A percentile compares a stretch with the other conserved stretches of the same genome.
Evolutionary conservation across 2,797 vertebrate genomes (phyloP).

Genomic region (Sebastes matsubarae): DNA sequence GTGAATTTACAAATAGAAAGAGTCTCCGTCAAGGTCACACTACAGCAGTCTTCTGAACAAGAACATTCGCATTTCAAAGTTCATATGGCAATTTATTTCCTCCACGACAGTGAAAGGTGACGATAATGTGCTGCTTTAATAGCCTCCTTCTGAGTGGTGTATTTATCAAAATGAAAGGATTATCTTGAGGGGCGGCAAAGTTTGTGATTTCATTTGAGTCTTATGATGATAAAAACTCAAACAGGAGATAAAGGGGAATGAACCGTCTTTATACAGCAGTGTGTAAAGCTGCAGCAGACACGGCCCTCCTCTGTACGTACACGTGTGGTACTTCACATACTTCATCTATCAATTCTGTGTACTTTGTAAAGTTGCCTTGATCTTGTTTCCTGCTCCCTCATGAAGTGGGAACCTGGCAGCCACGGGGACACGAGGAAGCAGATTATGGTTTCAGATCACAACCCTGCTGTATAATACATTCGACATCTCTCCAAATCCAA

Average conservation of each 20-base stretch:
- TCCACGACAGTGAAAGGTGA: conserved; percentile 36
- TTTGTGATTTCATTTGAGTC: conserved; percentile 26
- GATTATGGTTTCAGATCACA: conserved; percentile 57
- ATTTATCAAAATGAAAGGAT: conserved; percentile 47
- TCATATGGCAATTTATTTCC: conserved; percentile 42
- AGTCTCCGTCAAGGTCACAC: conserved; percentile 36
- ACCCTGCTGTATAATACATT: conserved; percentile 40
- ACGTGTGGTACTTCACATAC: background rate
- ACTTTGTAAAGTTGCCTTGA: conserved; percentile 31
- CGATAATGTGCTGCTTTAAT: conserved; percentile 58
- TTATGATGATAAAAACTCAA: conserved; percentile 20
- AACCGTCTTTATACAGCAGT: background rate
- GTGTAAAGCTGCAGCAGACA: background rate
- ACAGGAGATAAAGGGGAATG: conserved; percentile 3
- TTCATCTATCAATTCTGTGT: conserved; percentile 9
- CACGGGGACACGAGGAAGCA: conserved; percentile 3
- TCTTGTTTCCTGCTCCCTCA: conserved; percentile 19
- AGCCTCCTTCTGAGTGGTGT: conserved; percentile 1
- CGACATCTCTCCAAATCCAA: conserved; percentile 42
- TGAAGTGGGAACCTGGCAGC: conserved; percentile 23
- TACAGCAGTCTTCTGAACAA: background rate
- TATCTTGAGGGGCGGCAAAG: conserved; percentile 15
- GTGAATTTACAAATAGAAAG: background rate
- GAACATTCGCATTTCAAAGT: conserved; percentile 63
- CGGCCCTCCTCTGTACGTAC: background rate